Evolutionary conservation across 2,113 vertebrate genomes (phyloP).

Genomic region (Rhizomys pruinosus): DNA sequence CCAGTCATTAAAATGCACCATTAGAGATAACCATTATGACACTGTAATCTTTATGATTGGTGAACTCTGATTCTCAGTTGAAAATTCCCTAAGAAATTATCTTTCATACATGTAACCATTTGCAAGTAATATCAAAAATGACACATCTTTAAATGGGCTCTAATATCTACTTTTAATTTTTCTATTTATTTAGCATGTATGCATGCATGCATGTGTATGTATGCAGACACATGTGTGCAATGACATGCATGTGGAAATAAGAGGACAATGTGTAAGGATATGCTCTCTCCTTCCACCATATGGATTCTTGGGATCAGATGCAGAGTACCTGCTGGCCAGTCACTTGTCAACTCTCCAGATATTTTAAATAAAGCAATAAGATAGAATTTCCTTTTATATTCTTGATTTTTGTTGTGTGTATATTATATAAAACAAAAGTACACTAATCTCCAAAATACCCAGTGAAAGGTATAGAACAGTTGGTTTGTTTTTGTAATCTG

Average conservation of each 20-base stretch:
- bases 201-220: not conserved
- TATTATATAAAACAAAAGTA: not conserved
- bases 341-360: not conserved
- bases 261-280: not conserved
- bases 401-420: not conserved
- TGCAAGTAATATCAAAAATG: constrained; percentile 1
- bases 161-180: not conserved
- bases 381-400: not conserved
- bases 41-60: constrained; percentile 11
- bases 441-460: constrained; percentile 1
- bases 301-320: not conserved
- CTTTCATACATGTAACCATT: not conserved
- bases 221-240: too few relatives aligned
- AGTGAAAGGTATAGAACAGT: not conserved
- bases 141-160: not conserved
- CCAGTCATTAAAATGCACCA: not conserved
- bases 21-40: not conserved
- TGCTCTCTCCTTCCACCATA: not conserved
- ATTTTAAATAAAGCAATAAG: not conserved
- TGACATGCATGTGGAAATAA: too few relatives aligned
- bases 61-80: constrained; percentile 42
- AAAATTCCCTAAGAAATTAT: constrained; percentile 36
- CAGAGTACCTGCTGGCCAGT: not conserved
- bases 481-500: not conserved
- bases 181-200: not conserved